These are phyloP conservation scores for Lipophrys pholis DNA, from an alignment of 2,113 vertebrate species.

Conservation along the genomic window DNA sequence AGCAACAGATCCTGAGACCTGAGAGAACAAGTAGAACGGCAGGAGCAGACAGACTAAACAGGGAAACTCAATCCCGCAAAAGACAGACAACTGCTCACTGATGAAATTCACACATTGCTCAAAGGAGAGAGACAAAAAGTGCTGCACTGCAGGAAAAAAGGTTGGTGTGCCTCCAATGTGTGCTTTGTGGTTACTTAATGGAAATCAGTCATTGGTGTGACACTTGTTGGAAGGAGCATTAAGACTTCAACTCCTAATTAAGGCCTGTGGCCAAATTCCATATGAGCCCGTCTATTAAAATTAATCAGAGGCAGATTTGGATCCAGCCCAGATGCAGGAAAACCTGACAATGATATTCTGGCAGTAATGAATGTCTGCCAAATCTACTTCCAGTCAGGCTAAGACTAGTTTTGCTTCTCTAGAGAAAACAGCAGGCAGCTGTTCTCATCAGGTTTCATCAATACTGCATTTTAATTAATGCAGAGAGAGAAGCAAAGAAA, in stretches of 20 bases:
- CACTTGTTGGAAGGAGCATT: neutral
- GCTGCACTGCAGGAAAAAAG: neutral
- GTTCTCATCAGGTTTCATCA: conserved; percentile 39
- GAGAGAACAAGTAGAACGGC: conserved; percentile 19
- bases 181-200: neutral
- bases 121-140: conserved; percentile 18
- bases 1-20: conserved; percentile 24
- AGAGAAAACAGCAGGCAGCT: conserved; percentile 40
- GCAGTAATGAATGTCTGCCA: conserved; percentile 35
- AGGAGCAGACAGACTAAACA: conserved; percentile 47
- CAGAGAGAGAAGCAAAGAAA: conserved; percentile 6
- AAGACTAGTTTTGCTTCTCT: conserved; percentile 15
- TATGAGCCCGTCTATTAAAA: conserved; percentile 34
- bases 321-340: conserved; percentile 19
- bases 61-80: conserved; percentile 34
- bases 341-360: conserved; percentile 37
- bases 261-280: conserved; percentile 34
- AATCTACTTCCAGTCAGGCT: conserved; percentile 18
- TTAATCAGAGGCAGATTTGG: conserved; percentile 34
- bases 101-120: conserved; percentile 56
- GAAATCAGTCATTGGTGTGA: conserved; percentile 18
- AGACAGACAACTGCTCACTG: conserved; percentile 36
- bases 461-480: conserved; percentile 45
- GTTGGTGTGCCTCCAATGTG: conserved; percentile 8
- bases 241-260: conserved; percentile 31